These are phyloP conservation scores for Parotia lawesii DNA, from an alignment of 2,113 vertebrate species.

Conservation along the genomic window DNA sequence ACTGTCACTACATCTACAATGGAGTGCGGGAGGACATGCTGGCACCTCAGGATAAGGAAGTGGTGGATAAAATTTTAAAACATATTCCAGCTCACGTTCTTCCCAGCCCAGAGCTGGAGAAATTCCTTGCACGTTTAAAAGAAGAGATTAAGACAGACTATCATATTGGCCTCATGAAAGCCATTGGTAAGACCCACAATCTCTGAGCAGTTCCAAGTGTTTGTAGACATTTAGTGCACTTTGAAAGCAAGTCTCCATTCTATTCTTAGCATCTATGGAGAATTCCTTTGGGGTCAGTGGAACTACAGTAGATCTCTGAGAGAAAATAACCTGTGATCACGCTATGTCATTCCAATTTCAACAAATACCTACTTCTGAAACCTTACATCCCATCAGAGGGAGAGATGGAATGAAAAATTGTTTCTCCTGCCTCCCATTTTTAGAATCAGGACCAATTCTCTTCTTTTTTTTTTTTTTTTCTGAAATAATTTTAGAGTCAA, in stretches of 20 bases:
- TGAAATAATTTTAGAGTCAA: not conserved
- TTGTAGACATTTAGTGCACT: not conserved
- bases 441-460: not conserved
- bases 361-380: not conserved
- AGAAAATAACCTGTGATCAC: not conserved
- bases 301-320: not conserved
- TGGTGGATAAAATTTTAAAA: conserved; percentile 74
- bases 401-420: not conserved
- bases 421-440: not conserved
- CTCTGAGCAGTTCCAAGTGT: not conserved
- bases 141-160: conserved; percentile 80
- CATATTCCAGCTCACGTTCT: conserved; percentile 67
- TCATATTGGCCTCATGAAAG: conserved; percentile 75
- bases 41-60: conserved; percentile 69
- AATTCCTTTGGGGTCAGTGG: not conserved
- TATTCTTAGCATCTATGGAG: not conserved
- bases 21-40: conserved; percentile 79
- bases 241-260: not conserved
- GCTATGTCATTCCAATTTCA: not conserved
- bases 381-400: not conserved
- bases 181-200: conserved; percentile 75
- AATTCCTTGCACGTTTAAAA: conserved; percentile 52
- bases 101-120: conserved; percentile 40
- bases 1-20: conserved; percentile 79
- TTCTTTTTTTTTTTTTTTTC: not conserved